Base-by-base conservation (phyloP, 2,113 vertebrate genomes). In the Maccullochella peelii region DNA sequence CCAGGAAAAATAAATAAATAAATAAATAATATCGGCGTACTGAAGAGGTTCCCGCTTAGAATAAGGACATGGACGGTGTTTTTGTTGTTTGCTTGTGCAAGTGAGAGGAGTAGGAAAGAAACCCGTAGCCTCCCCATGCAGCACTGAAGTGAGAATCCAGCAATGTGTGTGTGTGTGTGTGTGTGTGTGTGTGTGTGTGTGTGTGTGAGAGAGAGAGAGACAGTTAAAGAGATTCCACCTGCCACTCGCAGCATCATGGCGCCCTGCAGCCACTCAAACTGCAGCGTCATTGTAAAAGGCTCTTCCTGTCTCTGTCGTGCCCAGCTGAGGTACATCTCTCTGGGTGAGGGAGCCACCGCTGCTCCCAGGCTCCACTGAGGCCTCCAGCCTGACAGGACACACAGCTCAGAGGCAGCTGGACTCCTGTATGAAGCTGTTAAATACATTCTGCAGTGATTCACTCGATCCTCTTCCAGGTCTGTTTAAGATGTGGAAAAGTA, bases 201-300 rank as follows among this genome's bases (percentile, higher is more conserved):
- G 30, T 0, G 18, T 3, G 16, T 4, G 27, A 18, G 36, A 73
- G 59, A 59, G 54, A 25, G 52, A 18, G 21, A 33, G 50, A 47
- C 55, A 74, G 38, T 62, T 57, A 55, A 42, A 84, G 77, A 67
- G n/a, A 73, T 65, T 83, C 72, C 83, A 86, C 88, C 83, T 88
- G 86, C 74, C 86, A 42, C 70, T 79, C 79, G 15, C 40, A 12
- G 85, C 79, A 73, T 83, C 84, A 69, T 65, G 82, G 79, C 73
- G 69, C 49, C 77, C 70, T 62, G 73, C 69, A 63, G 79, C 66
- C 73, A 3, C 77, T 89, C 80, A 87, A 55, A 81, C 52, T 88
- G 86, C 89, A 86, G 77, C 20, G 77, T 86, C 84, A 83, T n/a
- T 65, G 73, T 40, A 0, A 14, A 14, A 70, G 65, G 44, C 63